Percentiles rank a stretch among this genome's conserved stretches.
phyloP scores from a whole-genome alignment of 2,113 vertebrate species.

The Centropus bengalensis region DNA sequence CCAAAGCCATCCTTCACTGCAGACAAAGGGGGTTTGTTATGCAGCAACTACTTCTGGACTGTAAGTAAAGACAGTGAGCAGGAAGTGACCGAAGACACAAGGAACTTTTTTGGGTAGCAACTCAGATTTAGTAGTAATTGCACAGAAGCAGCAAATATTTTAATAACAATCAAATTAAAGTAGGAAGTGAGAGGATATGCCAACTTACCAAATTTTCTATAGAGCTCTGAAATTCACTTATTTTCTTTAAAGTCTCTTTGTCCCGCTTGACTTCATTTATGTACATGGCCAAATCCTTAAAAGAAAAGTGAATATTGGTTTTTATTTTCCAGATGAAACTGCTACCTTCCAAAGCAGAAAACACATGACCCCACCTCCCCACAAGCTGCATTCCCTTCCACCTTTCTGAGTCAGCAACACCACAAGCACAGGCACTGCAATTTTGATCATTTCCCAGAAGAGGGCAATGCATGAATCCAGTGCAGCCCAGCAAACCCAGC shows the following conservation, averaged over 20 bases:
- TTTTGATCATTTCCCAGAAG: constrained; percentile 33
- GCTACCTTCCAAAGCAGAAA: background rate
- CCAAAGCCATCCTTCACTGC: background rate
- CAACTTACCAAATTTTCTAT: constrained; percentile 94
- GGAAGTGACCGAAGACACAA: rapidly evolving
- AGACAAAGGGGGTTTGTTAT: background rate
- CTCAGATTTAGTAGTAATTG: background rate
- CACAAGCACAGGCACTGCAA: background rate
- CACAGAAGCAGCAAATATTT: background rate
- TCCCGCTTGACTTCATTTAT: constrained; percentile 98
- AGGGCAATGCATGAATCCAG: constrained; percentile 4
- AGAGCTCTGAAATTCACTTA: constrained; percentile 95
- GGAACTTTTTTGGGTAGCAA: background rate
- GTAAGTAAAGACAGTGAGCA: background rate
- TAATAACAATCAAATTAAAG: background rate
- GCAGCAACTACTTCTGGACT: background rate
- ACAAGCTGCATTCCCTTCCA: background rate
- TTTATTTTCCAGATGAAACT: background rate
- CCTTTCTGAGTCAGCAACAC: background rate
- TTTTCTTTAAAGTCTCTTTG: constrained; percentile 98
- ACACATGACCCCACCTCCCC: rapidly evolving
- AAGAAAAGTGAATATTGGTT: background rate
- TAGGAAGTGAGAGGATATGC: background rate
- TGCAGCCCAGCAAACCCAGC: background rate
- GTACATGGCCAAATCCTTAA: constrained; percentile 96